Evolutionary conservation across 1,140 invertebrate species (phyloP), one percentile per base, ranked within the genome.

Genomic region (Popillia japonica): DNA sequence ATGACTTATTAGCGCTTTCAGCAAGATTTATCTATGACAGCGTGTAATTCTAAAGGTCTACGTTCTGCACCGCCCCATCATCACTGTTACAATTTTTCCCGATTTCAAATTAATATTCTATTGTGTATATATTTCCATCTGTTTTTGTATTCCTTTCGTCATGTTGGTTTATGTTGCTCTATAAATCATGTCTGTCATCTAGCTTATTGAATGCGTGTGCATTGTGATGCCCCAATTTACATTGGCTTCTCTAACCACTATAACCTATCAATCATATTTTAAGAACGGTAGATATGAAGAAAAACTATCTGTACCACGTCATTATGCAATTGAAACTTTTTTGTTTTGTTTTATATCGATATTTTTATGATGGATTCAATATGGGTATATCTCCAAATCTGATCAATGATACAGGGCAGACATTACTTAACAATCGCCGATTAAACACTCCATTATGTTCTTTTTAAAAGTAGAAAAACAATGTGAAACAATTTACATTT

Each of bases 91-190:
- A 20, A 68, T 68, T 68, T 68, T 68, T 68, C 27, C 22, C 61
- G 61, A 68, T 68, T 68, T 34, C 61, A 68, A 68, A 68, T 68
- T 68, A 68, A 68, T 68, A 68, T 68, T 68, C 61, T 68, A 68
- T 68, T 68, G 61, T 68, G 61, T 68, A 68, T 68, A 20, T 34
- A 68, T 68, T 68, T 68, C 27, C 61, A 68, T 23, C 61, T 23
- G 61, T 23, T 68, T 68, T 68, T 68, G 61, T 68, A 68, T 68
- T 27, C 27, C 17, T 68, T 68, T 68, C 61, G 22, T 68, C 61
- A 68, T 68, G 61, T 23, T 68, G 61, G 22, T 68, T 68, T 68
- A 68, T 68, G 11, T 68, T 68, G 17, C 61, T 14, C 61, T 22
- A 68, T 68, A 68, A 68, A 68, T 68, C 61, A 68, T 68, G 22